These are phyloP conservation scores for Orthonyx spaldingii DNA, from an alignment of 2,113 vertebrate species.

Conservation along the genomic window DNA sequence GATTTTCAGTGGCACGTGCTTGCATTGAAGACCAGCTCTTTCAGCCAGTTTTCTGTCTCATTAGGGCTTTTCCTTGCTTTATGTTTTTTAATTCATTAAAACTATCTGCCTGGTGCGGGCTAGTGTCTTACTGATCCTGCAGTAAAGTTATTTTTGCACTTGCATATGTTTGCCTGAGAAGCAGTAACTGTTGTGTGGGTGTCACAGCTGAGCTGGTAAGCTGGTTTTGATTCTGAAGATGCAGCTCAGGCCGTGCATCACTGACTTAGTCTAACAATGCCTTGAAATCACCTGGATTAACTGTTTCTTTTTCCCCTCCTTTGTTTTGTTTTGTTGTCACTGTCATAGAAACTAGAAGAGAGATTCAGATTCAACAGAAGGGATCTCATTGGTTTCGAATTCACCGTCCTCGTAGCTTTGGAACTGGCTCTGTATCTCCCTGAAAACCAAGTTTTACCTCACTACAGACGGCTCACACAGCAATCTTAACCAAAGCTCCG, in stretches of 20 bases:
- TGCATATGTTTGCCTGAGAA: not conserved
- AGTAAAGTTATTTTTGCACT: conserved; percentile 1
- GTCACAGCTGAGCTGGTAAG: conserved; percentile 5
- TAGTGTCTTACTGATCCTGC: not conserved
- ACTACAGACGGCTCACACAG: conserved; percentile 89
- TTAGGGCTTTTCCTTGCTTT: not conserved
- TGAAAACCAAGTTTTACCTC: conserved; percentile 92
- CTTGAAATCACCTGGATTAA: not conserved
- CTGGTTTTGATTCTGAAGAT: not conserved
- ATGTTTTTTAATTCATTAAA: not conserved
- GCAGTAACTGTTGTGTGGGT: not conserved
- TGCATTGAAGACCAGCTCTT: not conserved
- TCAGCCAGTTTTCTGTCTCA: not conserved
- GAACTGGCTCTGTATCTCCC: conserved; percentile 96
- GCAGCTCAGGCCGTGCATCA: not conserved
- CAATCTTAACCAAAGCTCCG: conserved; percentile 70
- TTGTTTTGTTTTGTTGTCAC: not conserved
- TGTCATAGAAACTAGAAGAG: conserved; percentile 89
- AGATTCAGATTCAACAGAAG: conserved; percentile 89
- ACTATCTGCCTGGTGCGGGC: not conserved
- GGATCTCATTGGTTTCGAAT: conserved; percentile 92
- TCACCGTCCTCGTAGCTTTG: conserved; percentile 95
- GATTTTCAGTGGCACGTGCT: not conserved
- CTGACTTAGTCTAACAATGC: not conserved
- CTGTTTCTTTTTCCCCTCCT: not conserved